Evolutionary conservation across 2,888 invertebrate species (phyloP), one percentile per base, ranked within the genome.

Genomic region (Spilarctia lutea): DNA sequence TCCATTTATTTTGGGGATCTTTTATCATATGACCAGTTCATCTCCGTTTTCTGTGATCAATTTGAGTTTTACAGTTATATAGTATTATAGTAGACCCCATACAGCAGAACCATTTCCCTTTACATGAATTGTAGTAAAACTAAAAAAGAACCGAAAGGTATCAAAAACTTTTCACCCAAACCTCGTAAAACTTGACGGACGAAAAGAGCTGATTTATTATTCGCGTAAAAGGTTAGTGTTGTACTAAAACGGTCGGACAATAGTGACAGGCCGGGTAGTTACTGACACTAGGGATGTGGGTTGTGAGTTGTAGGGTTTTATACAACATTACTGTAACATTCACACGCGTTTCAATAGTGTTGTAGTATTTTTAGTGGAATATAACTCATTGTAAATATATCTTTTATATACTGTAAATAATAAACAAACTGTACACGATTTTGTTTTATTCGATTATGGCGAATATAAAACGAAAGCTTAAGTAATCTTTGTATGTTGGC

Each of bases 141-240:
- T 39, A 10, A 39, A 18, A 27, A 63, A 71, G 30, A 30, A 45
- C 20, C 27, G 30, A 48, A 65, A 24, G 39, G 72, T 52, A 20
- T 52, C 67, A 66, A 66, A n/a, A n/a, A 65, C 27, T 67, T n/a
- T 39, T n/a, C 30, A 24, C 71, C 63, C 66, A 27, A 18, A 67
- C 67, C 52, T 66, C 66, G 66, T 73, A 73, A 73, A 72, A 63
- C 33, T 69, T 69, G 73, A 68, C 68, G 65, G 45, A 68, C 45
- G 48, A 30, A 56, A 63, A 63, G 11, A 33, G 4, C 20, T 42
- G 71, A 63, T 71, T 71, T 63, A 65, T 68, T 65, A 73, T 65
- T 63, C 68, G 35, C 35, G 63, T 56, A 68, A 68, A 71, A 48
- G 65, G 63, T 73, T 73, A 65, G 65, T 68, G 65, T 48, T n/a